These are phyloP conservation scores for Meleagris gallopavo DNA, from an alignment of 2,113 vertebrate genomes.

Conservation along the genomic window DNA sequence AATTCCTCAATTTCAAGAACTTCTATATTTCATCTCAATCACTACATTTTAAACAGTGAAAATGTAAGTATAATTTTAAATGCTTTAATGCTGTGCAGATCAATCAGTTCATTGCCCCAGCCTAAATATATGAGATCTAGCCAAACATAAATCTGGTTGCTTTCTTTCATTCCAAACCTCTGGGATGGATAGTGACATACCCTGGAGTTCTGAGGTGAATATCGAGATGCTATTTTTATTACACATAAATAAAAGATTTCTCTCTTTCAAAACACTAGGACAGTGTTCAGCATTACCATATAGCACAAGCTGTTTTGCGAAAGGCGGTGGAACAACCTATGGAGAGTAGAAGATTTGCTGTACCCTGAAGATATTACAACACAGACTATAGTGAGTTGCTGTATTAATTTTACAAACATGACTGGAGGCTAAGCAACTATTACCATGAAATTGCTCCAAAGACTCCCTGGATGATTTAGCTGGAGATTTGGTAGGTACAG, in stretches of 20 bases:
- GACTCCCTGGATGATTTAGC: not conserved
- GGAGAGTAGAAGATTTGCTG: not conserved
- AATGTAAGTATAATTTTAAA: conserved; percentile 4
- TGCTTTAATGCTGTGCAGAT: not conserved
- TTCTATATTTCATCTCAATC: not conserved
- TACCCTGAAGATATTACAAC: not conserved
- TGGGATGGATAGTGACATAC: not conserved
- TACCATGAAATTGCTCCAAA: not conserved
- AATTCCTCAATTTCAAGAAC: not conserved
- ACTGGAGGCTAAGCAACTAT: not conserved
- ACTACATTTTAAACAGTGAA: not conserved
- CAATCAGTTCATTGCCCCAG: conserved; percentile 36
- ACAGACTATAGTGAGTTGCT: not conserved
- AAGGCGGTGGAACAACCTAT: not conserved
- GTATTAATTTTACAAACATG: not conserved
- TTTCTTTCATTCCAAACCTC: not conserved
- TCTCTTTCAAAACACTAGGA: not conserved
- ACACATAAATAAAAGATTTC: not conserved
- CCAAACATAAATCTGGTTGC: conserved; percentile 5
- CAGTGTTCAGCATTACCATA: not conserved
- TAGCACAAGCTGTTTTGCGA: not conserved
- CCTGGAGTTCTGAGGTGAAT: not conserved
- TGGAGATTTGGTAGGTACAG: not conserved
- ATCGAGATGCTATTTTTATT: not conserved
- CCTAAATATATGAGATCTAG: not conserved